Evolutionary conservation across 2,797 vertebrate genomes (phyloP).

Genomic region (Anas bernieri): DNA sequence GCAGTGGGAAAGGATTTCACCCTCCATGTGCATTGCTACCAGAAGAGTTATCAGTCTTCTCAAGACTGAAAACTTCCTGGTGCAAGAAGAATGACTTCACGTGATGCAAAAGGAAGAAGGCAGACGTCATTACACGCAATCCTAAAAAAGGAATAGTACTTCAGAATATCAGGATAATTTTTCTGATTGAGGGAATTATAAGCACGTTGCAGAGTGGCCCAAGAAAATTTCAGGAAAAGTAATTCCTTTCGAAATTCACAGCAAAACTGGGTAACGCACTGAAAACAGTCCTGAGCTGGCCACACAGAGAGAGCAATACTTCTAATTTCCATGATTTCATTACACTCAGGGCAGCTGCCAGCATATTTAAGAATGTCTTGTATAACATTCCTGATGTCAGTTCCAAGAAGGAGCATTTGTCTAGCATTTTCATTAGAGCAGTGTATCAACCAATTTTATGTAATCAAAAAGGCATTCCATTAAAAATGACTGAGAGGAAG

Average conservation of each 20-base stretch:
- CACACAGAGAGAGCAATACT: slow-evolving; percentile 59
- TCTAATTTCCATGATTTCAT: slow-evolving; percentile 73
- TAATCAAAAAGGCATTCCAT: slow-evolving; percentile 40
- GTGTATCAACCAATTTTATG: slow-evolving; percentile 39
- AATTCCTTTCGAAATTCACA: slow-evolving; percentile 17
- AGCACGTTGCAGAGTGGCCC: background rate
- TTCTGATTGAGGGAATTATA: background rate
- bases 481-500: background rate
- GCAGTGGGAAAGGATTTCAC: slow-evolving; percentile 13
- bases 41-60: background rate
- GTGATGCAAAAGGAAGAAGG: background rate
- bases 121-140: background rate
- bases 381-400: slow-evolving; percentile 63
- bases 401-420: slow-evolving; percentile 64
- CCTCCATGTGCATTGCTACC: background rate
- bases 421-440: slow-evolving; percentile 44
- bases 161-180: background rate
- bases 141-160: background rate
- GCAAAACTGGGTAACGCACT: slow-evolving; percentile 10
- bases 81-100: background rate
- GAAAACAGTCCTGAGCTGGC: slow-evolving; percentile 41
- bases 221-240: slow-evolving; percentile 8
- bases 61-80: background rate
- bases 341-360: slow-evolving; percentile 67
- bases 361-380: slow-evolving; percentile 64